A percentile compares a stretch with the other conserved stretches of the same genome.
Evolutionary conservation across 2,888 invertebrate genomes (phyloP).

Genomic region (Lasioglossum zephyrum): DNA sequence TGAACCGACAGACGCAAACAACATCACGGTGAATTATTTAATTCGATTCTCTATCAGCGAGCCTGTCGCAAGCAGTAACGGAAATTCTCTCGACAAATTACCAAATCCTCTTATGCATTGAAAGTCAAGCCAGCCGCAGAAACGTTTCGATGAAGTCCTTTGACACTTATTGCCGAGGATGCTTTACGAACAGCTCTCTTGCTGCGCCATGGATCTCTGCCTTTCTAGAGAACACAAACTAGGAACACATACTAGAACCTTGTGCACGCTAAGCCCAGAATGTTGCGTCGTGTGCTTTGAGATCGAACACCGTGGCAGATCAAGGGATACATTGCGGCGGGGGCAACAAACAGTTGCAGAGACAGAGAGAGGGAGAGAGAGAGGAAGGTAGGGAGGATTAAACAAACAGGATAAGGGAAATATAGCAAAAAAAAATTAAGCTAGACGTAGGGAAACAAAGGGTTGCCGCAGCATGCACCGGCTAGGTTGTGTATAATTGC

Average conservation of each 20-base stretch:
- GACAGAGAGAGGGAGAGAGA: background rate
- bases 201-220: background rate
- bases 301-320: constrained; percentile 52
- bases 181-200: constrained; percentile 8
- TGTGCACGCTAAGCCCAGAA: background rate
- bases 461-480: background rate
- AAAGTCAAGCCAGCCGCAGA: constrained; percentile 15
- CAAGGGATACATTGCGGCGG: constrained; percentile 26
- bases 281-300: constrained; percentile 55
- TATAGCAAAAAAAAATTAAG: background rate
- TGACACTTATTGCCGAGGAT: constrained; percentile 56
- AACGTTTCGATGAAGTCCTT: constrained; percentile 46
- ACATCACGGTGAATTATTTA: background rate
- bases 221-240: background rate
- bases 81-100: background rate
- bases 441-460: constrained; percentile 29
- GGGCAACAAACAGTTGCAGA: constrained; percentile 14
- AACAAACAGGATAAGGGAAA: background rate
- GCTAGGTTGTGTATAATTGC: background rate
- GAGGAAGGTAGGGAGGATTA: too few relatives aligned
- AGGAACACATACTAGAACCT: background rate
- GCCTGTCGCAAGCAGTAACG: background rate
- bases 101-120: background rate
- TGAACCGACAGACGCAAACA: background rate
- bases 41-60: background rate